phyloP scores from a whole-genome alignment of 2,888 invertebrate genomes.

The Thera obeliscata region DNA sequence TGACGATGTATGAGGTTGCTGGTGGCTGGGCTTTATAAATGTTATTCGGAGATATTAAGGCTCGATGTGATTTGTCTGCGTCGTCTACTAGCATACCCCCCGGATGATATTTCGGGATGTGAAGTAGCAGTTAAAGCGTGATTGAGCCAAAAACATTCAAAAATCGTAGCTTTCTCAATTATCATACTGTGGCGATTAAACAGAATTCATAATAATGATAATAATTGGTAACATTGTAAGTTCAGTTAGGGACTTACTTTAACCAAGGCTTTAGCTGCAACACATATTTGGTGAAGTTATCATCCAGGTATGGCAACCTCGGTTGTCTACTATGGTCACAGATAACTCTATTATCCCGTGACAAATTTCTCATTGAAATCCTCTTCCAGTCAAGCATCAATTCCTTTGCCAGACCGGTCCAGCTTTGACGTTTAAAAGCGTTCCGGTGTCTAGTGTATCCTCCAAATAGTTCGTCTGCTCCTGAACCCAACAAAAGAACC shows the following conservation, averaged over 20 bases:
- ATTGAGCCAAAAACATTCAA: too few relatives aligned
- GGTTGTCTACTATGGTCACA: constrained; percentile 94
- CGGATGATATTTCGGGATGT: too few relatives aligned
- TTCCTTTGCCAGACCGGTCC: constrained; percentile 85
- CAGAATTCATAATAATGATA: too few relatives aligned
- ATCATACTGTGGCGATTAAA: too few relatives aligned
- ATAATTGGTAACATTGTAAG: background rate
- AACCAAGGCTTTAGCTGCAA: constrained; percentile 87
- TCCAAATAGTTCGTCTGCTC: constrained; percentile 98
- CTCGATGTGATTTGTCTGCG: too few relatives aligned
- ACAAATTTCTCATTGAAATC: constrained; percentile 95
- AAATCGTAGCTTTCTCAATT: too few relatives aligned
- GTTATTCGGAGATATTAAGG: too few relatives aligned
- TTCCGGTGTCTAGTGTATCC: constrained; percentile 96
- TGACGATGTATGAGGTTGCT: too few relatives aligned
- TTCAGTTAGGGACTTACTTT: constrained; percentile 73
- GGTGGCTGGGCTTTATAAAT: too few relatives aligned
- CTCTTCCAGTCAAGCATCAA: constrained; percentile 91
- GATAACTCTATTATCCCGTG: constrained; percentile 96
- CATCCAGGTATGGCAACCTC: constrained; percentile 92
- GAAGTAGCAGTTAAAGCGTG: too few relatives aligned
- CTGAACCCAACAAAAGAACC: constrained; percentile 95
- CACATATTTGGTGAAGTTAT: constrained; percentile 87
- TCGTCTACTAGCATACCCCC: too few relatives aligned
- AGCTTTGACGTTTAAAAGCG: constrained; percentile 84